Evolutionary conservation across 2,797 vertebrate genomes (phyloP).

Genomic region (Scomberomorus guttatus): DNA sequence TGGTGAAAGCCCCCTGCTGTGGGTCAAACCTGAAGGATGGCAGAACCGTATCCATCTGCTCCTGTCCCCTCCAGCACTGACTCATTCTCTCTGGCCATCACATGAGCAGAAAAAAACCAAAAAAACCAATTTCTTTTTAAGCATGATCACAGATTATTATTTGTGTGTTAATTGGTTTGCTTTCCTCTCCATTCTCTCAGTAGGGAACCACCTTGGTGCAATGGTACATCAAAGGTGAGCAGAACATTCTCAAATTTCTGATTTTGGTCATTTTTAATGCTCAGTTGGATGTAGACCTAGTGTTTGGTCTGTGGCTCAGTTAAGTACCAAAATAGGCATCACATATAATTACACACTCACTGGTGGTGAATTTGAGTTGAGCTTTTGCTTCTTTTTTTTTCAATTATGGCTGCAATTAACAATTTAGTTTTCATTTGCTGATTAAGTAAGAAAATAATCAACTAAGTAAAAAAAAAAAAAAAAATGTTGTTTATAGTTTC

Average conservation of each 20-base stretch:
- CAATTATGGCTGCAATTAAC: not conserved
- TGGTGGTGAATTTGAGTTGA: too few species aligned
- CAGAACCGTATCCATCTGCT: constrained; percentile 87
- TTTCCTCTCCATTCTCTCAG: constrained; percentile 83
- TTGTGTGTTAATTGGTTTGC: constrained; percentile 78
- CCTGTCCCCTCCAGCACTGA: constrained; percentile 62
- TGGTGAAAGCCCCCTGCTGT: constrained; percentile 85
- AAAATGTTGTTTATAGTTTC: not conserved
- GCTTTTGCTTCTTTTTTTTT: not conserved
- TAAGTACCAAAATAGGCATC: not conserved
- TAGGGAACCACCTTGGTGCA: constrained; percentile 96
- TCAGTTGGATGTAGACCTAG: not conserved
- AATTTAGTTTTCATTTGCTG: not conserved
- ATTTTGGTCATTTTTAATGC: constrained; percentile 13
- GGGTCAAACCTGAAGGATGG: constrained; percentile 83
- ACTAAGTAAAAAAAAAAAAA: constrained; percentile 1
- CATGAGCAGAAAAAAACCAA: too few species aligned
- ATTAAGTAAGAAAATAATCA: fast-evolving
- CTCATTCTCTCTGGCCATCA: constrained; percentile 77
- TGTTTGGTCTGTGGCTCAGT: not conserved
- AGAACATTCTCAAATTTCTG: not conserved
- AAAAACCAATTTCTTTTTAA: too few species aligned
- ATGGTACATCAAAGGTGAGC: constrained; percentile 99
- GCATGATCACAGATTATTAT: constrained; percentile 71
- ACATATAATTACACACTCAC: not conserved